Evolutionary conservation across 2,797 vertebrate species (phyloP).

Genomic region (Cossypha polioptera): DNA sequence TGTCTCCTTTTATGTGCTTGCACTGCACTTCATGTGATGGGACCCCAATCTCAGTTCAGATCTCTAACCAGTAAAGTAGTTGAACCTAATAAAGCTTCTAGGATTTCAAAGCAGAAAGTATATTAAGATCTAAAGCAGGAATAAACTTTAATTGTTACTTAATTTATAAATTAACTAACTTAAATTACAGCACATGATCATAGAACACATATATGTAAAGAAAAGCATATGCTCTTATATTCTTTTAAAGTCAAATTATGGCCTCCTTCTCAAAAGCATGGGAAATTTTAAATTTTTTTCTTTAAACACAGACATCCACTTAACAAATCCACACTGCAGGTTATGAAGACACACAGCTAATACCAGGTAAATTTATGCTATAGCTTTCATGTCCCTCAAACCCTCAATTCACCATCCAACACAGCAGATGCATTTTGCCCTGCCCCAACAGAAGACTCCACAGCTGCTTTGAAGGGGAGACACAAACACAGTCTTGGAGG

Average conservation of each 20-base stretch:
- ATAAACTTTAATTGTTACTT: neutral
- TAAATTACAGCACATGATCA: neutral
- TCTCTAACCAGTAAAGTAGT: neutral
- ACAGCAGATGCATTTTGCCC: neutral
- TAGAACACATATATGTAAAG: neutral
- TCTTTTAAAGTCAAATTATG: neutral
- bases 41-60: neutral
- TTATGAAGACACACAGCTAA: neutral
- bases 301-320: neutral
- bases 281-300: neutral
- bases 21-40: neutral
- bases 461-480: neutral
- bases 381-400: neutral
- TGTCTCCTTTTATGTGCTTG: neutral
- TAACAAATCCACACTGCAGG: neutral
- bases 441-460: neutral
- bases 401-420: neutral
- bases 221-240: neutral
- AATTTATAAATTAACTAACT: neutral
- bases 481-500: neutral
- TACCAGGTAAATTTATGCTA: neutral
- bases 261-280: neutral
- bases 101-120: neutral
- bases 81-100: neutral
- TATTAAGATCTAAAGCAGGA: neutral